phyloP scores from a whole-genome alignment of 1,140 invertebrate genomes.

The Eupeodes corollae region DNA sequence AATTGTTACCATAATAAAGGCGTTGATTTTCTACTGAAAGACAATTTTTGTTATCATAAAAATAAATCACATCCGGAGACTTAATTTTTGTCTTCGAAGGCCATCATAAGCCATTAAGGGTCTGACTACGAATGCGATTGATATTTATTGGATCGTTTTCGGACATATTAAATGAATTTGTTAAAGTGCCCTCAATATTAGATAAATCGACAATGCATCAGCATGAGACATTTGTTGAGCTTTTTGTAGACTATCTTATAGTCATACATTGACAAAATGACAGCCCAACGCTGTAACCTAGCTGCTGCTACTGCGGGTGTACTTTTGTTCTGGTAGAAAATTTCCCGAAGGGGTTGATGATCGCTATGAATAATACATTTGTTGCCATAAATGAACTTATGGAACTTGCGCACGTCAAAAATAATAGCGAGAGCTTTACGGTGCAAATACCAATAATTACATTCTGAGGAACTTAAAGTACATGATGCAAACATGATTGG shows the following conservation, averaged over 20 bases:
- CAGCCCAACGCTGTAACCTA: constrained; percentile 22
- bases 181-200: no score
- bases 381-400: constrained; percentile 25
- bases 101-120: no score
- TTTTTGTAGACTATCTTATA: constrained; percentile 7
- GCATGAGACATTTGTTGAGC: constrained; percentile 4
- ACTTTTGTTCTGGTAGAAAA: constrained; percentile 21
- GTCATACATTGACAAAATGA: constrained; percentile 14
- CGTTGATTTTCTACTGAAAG: no score
- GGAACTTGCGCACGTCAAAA: constrained; percentile 32
- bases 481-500: constrained; percentile 36
- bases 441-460: constrained; percentile 39
- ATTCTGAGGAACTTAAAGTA: constrained; percentile 29
- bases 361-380: constrained; percentile 30
- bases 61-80: no score
- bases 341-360: constrained; percentile 36
- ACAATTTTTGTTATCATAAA: no score
- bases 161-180: no score
- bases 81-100: no score
- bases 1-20: no score
- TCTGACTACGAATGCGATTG: no score
- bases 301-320: constrained; percentile 13
- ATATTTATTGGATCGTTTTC: no score
- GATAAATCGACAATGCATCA: no score
- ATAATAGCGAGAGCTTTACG: constrained; percentile 38